phyloP scores from a whole-genome alignment of 2,113 vertebrate genomes.

The Oostethus manadensis region DNA sequence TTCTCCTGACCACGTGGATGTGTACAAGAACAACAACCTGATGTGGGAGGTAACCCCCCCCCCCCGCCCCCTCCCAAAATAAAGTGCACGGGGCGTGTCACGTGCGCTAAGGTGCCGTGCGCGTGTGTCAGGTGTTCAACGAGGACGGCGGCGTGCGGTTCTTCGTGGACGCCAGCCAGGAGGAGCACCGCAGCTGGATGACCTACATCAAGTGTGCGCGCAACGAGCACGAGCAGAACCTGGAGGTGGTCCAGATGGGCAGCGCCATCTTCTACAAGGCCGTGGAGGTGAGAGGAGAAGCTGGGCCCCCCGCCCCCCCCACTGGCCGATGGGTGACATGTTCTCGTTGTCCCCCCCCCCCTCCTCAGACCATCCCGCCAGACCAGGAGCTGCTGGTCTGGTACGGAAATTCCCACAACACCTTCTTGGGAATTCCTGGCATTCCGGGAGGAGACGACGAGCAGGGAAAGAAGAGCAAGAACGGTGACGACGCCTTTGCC shows the following conservation, averaged over 20 bases:
- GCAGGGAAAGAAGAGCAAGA: constrained; percentile 87
- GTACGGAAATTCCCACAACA: constrained; percentile 95
- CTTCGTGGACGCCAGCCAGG: constrained; percentile 94
- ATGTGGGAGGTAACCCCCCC: constrained; percentile 91
- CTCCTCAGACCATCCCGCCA: constrained; percentile 86
- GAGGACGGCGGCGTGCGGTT: constrained; percentile 88
- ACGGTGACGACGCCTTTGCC: constrained; percentile 63
- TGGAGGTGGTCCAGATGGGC: constrained; percentile 93
- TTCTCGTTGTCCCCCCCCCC: too few species aligned
- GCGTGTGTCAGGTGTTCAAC: constrained; percentile 82
- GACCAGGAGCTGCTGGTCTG: constrained; percentile 96
- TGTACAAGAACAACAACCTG: constrained; percentile 97
- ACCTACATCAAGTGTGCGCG: constrained; percentile 96
- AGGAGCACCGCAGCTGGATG: constrained; percentile 98
- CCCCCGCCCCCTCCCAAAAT: too few species aligned
- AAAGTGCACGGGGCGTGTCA: not conserved
- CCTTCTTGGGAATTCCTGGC: constrained; percentile 92
- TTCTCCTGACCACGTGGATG: constrained; percentile 89
- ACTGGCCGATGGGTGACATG: too few species aligned
- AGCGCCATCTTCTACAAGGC: constrained; percentile 98
- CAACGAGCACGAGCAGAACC: constrained; percentile 96
- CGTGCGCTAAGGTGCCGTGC: not conserved
- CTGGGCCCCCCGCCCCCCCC: too few species aligned
- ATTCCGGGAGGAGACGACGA: constrained; percentile 92
- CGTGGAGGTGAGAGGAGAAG: constrained; percentile 78